phyloP scores from a whole-genome alignment of 2,113 vertebrate genomes.

The Pelmatolapia mariae region DNA sequence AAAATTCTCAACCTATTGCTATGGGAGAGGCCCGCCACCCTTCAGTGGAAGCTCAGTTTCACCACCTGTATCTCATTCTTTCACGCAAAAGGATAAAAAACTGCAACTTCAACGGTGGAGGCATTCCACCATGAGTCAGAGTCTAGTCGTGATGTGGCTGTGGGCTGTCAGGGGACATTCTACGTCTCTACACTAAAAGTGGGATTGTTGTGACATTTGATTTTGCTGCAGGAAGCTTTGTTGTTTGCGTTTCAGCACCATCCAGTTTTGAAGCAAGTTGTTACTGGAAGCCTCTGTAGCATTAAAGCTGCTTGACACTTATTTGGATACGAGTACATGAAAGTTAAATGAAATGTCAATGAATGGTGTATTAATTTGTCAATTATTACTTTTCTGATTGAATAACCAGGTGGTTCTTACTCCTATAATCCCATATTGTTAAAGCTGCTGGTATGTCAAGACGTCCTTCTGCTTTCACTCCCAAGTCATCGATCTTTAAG shows the following conservation, averaged over 20 bases:
- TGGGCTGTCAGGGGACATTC: not conserved
- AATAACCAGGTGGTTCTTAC: not conserved
- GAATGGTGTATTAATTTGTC: not conserved
- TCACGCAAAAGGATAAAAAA: rapidly evolving
- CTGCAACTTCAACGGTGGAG: not conserved
- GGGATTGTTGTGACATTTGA: not conserved
- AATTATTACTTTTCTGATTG: not conserved
- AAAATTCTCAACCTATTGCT: not conserved
- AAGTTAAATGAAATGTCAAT: not conserved
- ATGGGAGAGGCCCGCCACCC: rapidly evolving
- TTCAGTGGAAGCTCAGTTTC: not conserved
- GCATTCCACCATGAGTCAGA: not conserved
- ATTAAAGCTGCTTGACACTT: not conserved
- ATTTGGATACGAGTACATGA: not conserved
- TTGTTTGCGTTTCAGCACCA: not conserved
- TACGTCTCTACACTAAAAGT: not conserved
- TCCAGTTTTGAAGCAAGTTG: not conserved
- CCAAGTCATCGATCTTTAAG: not conserved
- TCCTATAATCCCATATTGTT: not conserved
- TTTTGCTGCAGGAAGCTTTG: not conserved
- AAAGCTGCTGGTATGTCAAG: not conserved
- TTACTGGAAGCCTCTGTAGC: not conserved
- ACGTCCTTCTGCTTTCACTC: not conserved
- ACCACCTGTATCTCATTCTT: not conserved
- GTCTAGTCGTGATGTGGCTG: not conserved